phyloP scores from a whole-genome alignment of 2,888 invertebrate genomes.

The Blomia tropicalis region DNA sequence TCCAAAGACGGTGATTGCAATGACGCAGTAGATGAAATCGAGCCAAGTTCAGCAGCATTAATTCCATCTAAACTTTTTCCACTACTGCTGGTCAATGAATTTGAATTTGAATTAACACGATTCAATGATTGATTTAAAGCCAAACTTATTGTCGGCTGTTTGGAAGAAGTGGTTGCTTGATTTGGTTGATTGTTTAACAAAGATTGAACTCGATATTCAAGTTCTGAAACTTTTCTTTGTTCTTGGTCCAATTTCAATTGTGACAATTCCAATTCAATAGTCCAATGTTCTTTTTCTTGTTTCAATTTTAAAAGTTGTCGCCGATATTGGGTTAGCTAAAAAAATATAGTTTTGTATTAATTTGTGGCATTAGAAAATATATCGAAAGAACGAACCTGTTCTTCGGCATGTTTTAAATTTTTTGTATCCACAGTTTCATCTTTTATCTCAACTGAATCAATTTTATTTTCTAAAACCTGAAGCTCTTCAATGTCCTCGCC shows the following conservation, averaged over 20 bases:
- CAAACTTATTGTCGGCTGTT: neutral
- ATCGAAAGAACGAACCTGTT: too few relatives aligned
- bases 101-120: neutral
- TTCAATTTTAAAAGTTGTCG: neutral
- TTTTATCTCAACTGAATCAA: neutral
- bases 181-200: slow-evolving; percentile 1
- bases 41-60: slow-evolving; percentile 4
- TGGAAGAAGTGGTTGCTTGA: neutral
- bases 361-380: neutral
- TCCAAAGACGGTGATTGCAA: slow-evolving; percentile 18
- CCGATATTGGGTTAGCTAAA: slow-evolving; percentile 7
- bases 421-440: neutral
- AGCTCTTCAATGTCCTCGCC: neutral
- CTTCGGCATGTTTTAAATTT: neutral
- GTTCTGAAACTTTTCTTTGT: neutral
- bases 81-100: neutral
- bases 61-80: neutral
- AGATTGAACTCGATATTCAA: neutral
- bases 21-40: slow-evolving; percentile 7
- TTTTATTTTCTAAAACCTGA: too few relatives aligned
- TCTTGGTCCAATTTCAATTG: slow-evolving; percentile 41
- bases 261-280: slow-evolving; percentile 52
- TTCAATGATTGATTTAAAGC: neutral
- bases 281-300: slow-evolving; percentile 54
- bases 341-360: neutral